These are phyloP conservation scores for Dastarcus helophoroides DNA, from an alignment of 2,888 invertebrate species.

Conservation along the genomic window DNA sequence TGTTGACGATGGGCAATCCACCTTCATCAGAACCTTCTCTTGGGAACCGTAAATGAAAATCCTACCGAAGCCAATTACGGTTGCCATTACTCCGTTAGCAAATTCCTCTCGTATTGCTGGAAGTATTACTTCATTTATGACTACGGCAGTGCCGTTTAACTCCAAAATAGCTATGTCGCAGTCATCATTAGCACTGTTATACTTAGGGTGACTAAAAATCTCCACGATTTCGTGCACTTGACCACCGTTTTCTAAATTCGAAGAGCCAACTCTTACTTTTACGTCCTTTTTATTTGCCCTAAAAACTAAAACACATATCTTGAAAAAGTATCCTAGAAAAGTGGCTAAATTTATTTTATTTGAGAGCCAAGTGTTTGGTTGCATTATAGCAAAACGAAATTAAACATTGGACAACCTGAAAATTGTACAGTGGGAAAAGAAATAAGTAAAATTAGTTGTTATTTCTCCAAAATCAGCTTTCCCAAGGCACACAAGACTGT, in stretches of 20 bases:
- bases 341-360: no score
- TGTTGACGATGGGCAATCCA: slow-evolving; percentile 21
- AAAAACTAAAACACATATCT: no score
- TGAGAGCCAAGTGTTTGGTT: no score
- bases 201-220: slow-evolving; percentile 38
- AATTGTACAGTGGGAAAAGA: no score
- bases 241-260: slow-evolving; percentile 41
- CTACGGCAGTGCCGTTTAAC: slow-evolving; percentile 34
- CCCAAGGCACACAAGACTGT: no score
- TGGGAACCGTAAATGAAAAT: slow-evolving; percentile 27
- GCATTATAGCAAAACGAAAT: no score
- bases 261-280: slow-evolving; percentile 42
- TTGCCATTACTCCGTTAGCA: slow-evolving; percentile 31
- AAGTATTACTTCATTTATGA: slow-evolving; percentile 33
- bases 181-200: slow-evolving; percentile 38
- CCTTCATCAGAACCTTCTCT: slow-evolving; percentile 15
- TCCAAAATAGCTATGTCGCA: slow-evolving; percentile 41
- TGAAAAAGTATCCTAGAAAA: no score
- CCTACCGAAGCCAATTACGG: slow-evolving; percentile 42
- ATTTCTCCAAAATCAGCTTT: no score
- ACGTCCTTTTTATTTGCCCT: no score
- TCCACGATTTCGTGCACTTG: slow-evolving; percentile 40
- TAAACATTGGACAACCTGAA: no score
- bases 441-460: no score
- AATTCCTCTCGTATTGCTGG: slow-evolving; percentile 30